A percentile compares a stretch with the other conserved stretches of the same genome.
Evolutionary conservation across 2,888 invertebrate species (phyloP).

Genomic region (Heliconius sara): DNA sequence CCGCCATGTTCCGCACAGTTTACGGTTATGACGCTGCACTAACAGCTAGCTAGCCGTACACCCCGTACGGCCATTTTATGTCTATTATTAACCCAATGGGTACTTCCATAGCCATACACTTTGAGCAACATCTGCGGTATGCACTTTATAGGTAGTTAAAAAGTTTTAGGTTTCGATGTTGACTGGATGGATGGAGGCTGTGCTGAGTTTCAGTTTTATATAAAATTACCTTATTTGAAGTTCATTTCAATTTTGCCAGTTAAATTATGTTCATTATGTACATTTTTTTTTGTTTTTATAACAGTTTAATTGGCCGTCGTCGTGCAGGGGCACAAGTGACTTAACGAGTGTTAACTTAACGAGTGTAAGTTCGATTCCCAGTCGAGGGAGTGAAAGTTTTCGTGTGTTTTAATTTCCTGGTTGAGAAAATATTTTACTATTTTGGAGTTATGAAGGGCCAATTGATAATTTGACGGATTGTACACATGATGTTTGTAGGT

Average conservation of each 20-base stretch:
- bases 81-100: conserved; percentile 59
- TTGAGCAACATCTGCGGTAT: conserved; percentile 43
- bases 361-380: no score
- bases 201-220: not conserved
- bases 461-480: no score
- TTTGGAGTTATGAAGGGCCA: no score
- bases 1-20: conserved; percentile 47
- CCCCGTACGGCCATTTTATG: conserved; percentile 60
- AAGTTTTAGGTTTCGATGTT: conserved; percentile 2
- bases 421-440: no score
- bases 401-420: no score
- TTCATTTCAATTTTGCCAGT: not conserved
- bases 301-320: not conserved
- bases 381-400: no score
- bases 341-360: no score
- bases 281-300: not conserved
- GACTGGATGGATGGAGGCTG: not conserved
- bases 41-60: conserved; percentile 58
- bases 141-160: conserved; percentile 33
- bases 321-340: no score
- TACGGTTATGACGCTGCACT: conserved; percentile 65
- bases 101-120: conserved; percentile 46
- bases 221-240: not conserved
- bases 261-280: not conserved
- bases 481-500: no score